These are phyloP conservation scores for Acleris holmiana DNA, from an alignment of 2,888 invertebrate species.

Conservation along the genomic window DNA sequence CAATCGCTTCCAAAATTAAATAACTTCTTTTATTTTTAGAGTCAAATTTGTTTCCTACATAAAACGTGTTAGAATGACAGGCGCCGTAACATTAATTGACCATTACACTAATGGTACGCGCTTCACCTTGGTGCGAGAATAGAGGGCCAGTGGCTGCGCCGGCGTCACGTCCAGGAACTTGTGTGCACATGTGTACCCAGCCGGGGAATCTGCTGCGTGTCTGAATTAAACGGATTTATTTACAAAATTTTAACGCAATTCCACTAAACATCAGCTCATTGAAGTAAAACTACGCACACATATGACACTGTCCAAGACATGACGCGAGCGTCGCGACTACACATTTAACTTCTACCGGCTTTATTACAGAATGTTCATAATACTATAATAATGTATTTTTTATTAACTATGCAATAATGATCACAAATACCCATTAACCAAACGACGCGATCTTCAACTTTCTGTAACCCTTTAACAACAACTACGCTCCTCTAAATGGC, in stretches of 20 bases:
- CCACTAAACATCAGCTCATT: constrained; percentile 1
- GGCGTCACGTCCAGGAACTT: constrained; percentile 10
- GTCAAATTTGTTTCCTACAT: constrained; percentile 84
- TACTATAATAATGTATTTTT: constrained; percentile 71
- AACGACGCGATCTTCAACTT: constrained; percentile 73
- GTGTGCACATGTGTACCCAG: constrained; percentile 4
- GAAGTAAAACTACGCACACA: constrained; percentile 6
- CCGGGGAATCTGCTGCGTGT: not conserved
- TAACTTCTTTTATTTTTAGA: constrained; percentile 84
- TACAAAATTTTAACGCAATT: constrained; percentile 15
- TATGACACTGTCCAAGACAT: constrained; percentile 20
- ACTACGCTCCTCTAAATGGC: constrained; percentile 56
- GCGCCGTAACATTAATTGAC: constrained; percentile 80
- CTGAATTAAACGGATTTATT: constrained; percentile 11
- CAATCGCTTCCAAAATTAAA: constrained; percentile 81
- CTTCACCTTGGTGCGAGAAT: constrained; percentile 68
- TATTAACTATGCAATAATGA: constrained; percentile 80
- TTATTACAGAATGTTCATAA: constrained; percentile 64
- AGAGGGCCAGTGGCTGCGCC: constrained; percentile 52
- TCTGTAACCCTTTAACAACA: constrained; percentile 68
- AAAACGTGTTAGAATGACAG: constrained; percentile 80
- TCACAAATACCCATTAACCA: constrained; percentile 81
- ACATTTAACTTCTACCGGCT: constrained; percentile 61
- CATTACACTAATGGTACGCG: constrained; percentile 77
- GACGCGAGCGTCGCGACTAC: constrained; percentile 45